A percentile compares a stretch with the other conserved stretches of the same genome.
Conservation (phyloP, 1,140 invertebrate genomes). For the Cherax quadricarinatus region DNA sequence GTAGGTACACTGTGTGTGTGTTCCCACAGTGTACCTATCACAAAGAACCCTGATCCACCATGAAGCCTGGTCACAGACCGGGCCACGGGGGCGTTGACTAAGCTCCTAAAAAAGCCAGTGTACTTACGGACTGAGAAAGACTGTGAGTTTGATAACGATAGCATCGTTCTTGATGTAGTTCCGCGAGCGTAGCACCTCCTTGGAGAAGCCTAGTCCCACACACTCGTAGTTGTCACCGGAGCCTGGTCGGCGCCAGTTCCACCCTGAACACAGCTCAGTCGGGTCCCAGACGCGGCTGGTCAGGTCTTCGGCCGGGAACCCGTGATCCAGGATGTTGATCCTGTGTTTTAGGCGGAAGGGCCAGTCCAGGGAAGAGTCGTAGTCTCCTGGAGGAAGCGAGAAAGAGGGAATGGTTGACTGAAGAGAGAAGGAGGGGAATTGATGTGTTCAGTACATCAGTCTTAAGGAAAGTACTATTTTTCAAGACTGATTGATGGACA, state of each 20-base stretch:
- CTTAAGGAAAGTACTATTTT: too few relatives aligned
- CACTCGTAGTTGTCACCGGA: slow-evolving; percentile 78
- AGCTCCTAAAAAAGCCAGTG: too few relatives aligned
- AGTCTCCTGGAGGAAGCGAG: slow-evolving; percentile 73
- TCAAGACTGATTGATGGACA: too few relatives aligned
- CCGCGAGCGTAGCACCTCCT: slow-evolving; percentile 75
- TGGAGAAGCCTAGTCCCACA: slow-evolving; percentile 78
- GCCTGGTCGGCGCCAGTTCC: slow-evolving; percentile 78
- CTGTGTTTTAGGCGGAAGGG: slow-evolving; percentile 77
- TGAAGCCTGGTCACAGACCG: too few relatives aligned
- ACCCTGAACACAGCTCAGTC: slow-evolving; percentile 76
- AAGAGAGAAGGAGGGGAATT: too few relatives aligned
- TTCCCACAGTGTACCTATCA: too few relatives aligned
- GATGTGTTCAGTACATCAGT: too few relatives aligned
- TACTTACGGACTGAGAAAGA: slow-evolving; percentile 76
- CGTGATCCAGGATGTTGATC: slow-evolving; percentile 77
- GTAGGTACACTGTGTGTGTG: too few relatives aligned
- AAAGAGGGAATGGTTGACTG: background rate
- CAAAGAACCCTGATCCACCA: too few relatives aligned
- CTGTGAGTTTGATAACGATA: slow-evolving; percentile 77
- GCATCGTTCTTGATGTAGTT: slow-evolving; percentile 76
- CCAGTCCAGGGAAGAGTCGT: slow-evolving; percentile 76
- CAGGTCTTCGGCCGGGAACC: slow-evolving; percentile 75
- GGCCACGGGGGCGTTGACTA: too few relatives aligned
- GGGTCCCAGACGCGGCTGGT: slow-evolving; percentile 79